Evolutionary conservation across 2,113 vertebrate genomes (phyloP), one percentile per base, ranked within the genome.

Genomic region (Enhydra lutris): DNA sequence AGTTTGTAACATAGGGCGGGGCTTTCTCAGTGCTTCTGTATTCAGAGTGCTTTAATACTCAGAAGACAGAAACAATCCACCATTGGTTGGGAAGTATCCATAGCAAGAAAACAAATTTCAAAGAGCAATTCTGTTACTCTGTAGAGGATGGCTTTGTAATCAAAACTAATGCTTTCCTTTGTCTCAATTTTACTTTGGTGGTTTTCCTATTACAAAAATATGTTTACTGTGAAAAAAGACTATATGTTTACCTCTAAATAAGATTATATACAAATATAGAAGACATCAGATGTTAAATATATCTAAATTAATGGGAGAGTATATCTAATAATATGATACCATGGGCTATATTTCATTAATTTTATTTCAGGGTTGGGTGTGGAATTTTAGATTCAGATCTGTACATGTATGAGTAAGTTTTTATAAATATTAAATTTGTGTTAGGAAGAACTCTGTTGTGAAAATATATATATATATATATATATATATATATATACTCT

Each of bases 91-190:
- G 34, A 69, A 82, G 15, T 87, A 6, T 87, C 15, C 31, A 9
- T 57, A 76, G 79, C 42, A 93, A 52, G 87, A 63, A 93, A 87
- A 78, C 15, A 84, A 59, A 93, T 93, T 85, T 86, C 63, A 55
- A 36, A 71, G 55, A 86, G 15, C 34, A 81, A 0, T 76, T 81
- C 52, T 65, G 24, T 42, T 73, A 57, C 20, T 59, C 15, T 50
- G 17, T 36, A 79, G 57, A 92, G 21, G 55, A 36, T 74, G 13
- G 7, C 85, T 80, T 91, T 76, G 47, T 67, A 78, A 71, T 83
- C 57, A 82, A 47, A 96, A n/a, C 18, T 34, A 50, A 63, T 91
- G 23, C 61, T 87, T 91, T 81, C 39, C 31, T 50, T 81, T 36
- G 10, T 95, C 26, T 86, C 45, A 6, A 0, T 59, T 91, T 86